Conservation (phyloP, 1,140 invertebrate species). For the Semibalanus balanoides region DNA sequence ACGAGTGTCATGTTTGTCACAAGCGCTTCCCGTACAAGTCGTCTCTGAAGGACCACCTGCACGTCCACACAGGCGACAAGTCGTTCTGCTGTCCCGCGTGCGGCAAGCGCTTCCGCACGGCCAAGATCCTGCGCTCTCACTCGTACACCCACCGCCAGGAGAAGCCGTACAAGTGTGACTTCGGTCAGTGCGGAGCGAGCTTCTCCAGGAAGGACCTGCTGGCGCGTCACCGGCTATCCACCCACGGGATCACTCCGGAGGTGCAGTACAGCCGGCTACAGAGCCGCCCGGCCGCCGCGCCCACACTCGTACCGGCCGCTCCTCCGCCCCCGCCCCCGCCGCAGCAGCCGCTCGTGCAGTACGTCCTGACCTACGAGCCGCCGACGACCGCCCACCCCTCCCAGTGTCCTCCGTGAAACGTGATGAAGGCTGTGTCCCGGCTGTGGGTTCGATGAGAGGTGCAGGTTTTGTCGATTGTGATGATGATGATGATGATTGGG, state of each 20-base stretch:
- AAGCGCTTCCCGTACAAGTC: conserved; percentile 87
- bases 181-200: conserved; percentile 7
- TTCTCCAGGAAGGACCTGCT: background rate
- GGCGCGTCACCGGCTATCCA: background rate
- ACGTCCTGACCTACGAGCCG: background rate
- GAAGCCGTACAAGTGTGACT: conserved; percentile 1
- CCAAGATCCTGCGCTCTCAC: background rate
- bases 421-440: background rate
- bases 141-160: background rate
- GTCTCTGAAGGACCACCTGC: conserved; percentile 41
- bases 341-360: background rate
- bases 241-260: background rate
- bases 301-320: background rate
- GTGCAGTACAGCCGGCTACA: background rate
- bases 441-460: no score
- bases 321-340: no score
- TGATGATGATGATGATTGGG: no score
- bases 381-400: background rate
- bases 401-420: background rate
- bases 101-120: background rate
- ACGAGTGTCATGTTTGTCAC: conserved; percentile 66
- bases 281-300: background rate
- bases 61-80: background rate
- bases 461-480: no score
- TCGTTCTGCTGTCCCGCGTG: background rate